Base-by-base conservation (phyloP, 2,888 invertebrate species). In the Ariolimax columbianus region DNA sequence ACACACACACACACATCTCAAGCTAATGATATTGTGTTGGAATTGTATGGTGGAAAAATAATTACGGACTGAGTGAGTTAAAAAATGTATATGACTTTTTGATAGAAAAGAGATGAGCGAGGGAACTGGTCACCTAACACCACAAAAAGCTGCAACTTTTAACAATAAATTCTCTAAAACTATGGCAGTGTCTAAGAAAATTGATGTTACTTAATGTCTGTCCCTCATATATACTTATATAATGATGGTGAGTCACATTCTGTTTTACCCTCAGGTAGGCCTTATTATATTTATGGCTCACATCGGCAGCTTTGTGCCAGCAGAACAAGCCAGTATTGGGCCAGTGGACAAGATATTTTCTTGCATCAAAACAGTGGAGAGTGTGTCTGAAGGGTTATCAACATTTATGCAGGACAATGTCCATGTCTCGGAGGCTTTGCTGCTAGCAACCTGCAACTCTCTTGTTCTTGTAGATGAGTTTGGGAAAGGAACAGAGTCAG, bases 281-380 rank as follows among this genome's bases (percentile, higher is more conserved):
- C 93, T 98, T 82, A 96, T 97, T 89, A 96, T 96, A 2, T 98
- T 96, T 94, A 95, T 98, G 95, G 97, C 97, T 0, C 98, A 98
- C 92, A 95, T 98, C 86, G 98, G 98, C 40, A 96, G 97, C 91
- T 98, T 96, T 94, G 97, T 98, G 14, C 98, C 98, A 0, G 98
- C 97, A 0, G 95, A 95, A 86, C 93, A 94, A 0, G 97, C 97
- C 0, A 95, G 95, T 0, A 95, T 98, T 30, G 96, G 97, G 26
- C 92, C 96, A 1, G 93, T 97, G 43, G 96, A 96, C 88, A 96
- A 96, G 90, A 96, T 98, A 66, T 96, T 96, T 93, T 96, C 97
- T 0, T 95, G 97, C 84, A 96, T 98, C 87, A 96, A 96, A 88
- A 95, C 96, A 17, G 95, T 96, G 0, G 98, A 98, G 93, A 97